These are phyloP conservation scores for Oreochromis spilurus DNA, from an alignment of 2,113 vertebrate genomes.

Conservation along the genomic window DNA sequence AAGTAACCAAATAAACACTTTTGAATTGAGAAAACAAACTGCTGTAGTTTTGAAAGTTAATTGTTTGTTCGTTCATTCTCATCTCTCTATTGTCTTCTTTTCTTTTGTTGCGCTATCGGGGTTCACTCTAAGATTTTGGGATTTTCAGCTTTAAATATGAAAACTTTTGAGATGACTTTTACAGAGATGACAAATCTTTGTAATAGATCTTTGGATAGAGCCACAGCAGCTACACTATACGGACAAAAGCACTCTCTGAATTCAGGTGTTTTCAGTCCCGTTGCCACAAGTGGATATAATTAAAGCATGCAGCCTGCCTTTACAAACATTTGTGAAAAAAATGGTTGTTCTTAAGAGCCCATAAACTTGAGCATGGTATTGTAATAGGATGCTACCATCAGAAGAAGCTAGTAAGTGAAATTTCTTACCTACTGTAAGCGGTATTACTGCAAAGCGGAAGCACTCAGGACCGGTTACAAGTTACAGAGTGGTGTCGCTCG, in stretches of 20 bases:
- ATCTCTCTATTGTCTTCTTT: not conserved
- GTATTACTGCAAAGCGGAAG: not conserved
- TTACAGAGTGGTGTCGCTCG: not conserved
- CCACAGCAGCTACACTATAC: not conserved
- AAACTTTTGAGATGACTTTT: not conserved
- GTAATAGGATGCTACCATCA: not conserved
- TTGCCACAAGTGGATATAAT: not conserved
- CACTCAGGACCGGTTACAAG: rapidly evolving
- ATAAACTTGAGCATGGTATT: not conserved
- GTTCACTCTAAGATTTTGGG: not conserved
- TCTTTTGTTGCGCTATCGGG: not conserved
- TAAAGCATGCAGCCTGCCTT: not conserved
- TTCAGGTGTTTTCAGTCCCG: not conserved
- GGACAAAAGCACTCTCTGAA: not conserved
- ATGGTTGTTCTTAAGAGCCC: not conserved
- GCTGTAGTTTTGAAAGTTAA: not conserved
- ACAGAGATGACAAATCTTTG: not conserved
- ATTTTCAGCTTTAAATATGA: not conserved
- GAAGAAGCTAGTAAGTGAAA: not conserved
- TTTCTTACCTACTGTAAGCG: not conserved
- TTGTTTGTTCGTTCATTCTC: not conserved
- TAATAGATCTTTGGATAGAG: not conserved
- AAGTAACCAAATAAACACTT: not conserved
- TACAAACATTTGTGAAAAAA: not conserved
- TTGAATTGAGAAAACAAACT: not conserved